Percentiles rank a stretch among this genome's conserved stretches.
These are phyloP conservation scores for Marasmarcha lunaedactyla DNA, from an alignment of 2,888 invertebrate genomes.

Conservation along the genomic window DNA sequence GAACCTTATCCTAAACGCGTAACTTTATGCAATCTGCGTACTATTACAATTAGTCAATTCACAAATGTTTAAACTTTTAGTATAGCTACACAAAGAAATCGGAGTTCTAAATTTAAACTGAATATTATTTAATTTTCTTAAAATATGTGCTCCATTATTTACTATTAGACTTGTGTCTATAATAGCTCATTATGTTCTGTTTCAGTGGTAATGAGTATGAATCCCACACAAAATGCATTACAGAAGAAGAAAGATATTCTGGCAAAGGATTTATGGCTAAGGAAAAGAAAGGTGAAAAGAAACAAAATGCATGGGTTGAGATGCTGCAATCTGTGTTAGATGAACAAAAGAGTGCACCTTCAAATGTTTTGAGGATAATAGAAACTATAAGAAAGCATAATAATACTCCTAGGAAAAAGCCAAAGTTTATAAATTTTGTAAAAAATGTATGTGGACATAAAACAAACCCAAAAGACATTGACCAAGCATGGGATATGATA, in stretches of 20 bases:
- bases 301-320: slow-evolving; percentile 87
- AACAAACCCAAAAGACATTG: slow-evolving; percentile 68
- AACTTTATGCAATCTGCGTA: too few species aligned
- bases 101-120: too few species aligned
- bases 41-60: too few species aligned
- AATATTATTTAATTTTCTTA: too few species aligned
- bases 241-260: slow-evolving; percentile 89
- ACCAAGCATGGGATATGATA: slow-evolving; percentile 76
- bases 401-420: slow-evolving; percentile 89
- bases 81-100: too few species aligned
- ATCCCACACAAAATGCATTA: slow-evolving; percentile 85
- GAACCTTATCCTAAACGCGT: too few species aligned
- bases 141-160: too few species aligned
- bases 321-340: slow-evolving; percentile 75
- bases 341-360: slow-evolving; percentile 64
- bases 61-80: too few species aligned
- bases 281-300: slow-evolving; percentile 86
- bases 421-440: slow-evolving; percentile 85
- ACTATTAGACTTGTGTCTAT: too few species aligned
- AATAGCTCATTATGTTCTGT: too few species aligned
- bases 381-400: slow-evolving; percentile 76
- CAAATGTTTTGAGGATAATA: slow-evolving; percentile 72
- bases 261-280: slow-evolving; percentile 82
- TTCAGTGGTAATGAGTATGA: slow-evolving; percentile 81
- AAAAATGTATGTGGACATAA: slow-evolving; percentile 72